These are phyloP conservation scores for Takifugu flavidus DNA, from an alignment of 2,113 vertebrate genomes.

Conservation along the genomic window DNA sequence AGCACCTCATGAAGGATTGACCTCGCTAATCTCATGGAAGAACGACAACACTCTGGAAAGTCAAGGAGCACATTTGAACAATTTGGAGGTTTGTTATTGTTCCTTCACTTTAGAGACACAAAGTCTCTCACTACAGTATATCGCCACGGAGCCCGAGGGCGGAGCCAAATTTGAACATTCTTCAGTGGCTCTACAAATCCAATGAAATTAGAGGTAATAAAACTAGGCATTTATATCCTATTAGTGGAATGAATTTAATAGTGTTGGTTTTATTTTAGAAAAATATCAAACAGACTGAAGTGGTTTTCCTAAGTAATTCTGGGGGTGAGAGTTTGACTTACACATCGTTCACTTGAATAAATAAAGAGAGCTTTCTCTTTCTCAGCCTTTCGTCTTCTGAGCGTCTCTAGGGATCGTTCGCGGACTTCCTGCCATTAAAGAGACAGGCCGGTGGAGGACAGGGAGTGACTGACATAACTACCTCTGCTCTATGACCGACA, in stretches of 20 bases:
- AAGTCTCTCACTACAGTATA: conserved; percentile 56
- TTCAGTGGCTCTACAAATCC: conserved; percentile 18
- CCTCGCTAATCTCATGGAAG: conserved; percentile 32
- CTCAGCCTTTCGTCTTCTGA: conserved; percentile 36
- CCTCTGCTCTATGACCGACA: conserved; percentile 41
- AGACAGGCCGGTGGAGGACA: conserved; percentile 60
- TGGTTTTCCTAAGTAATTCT: not conserved
- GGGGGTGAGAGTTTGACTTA: conserved; percentile 12
- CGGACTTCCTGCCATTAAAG: conserved; percentile 74
- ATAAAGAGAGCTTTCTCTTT: conserved; percentile 50
- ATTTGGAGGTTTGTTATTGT: conserved; percentile 44
- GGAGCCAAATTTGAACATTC: conserved; percentile 26
- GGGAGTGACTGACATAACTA: conserved; percentile 61
- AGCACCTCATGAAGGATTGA: conserved; percentile 30
- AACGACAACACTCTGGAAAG: conserved; percentile 25
- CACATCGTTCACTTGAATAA: conserved; percentile 39
- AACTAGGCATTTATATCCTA: not conserved
- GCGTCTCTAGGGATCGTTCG: conserved; percentile 46
- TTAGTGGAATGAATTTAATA: not conserved
- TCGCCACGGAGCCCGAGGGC: conserved; percentile 15
- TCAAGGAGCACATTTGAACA: conserved; percentile 1
- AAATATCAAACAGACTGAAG: conserved; percentile 1
- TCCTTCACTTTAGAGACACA: conserved; percentile 38
- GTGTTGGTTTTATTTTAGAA: conserved; percentile 11
- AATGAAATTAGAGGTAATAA: not conserved